Conservation (phyloP, 1,140 invertebrate species). For the Matsumurasca onukii region DNA sequence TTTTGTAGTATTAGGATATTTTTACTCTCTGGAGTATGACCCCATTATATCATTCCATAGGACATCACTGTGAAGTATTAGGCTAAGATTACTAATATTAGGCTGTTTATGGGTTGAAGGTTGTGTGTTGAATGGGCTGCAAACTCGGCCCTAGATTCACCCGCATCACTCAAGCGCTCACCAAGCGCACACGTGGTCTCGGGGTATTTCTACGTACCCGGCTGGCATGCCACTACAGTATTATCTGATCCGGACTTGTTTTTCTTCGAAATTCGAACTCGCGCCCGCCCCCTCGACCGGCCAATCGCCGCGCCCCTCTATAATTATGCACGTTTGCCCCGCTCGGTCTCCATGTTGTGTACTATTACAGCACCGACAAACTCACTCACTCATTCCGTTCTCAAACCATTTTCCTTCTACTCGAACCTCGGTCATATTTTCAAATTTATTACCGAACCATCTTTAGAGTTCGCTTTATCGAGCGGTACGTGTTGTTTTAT, state of each 20-base stretch:
- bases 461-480: too few relatives aligned
- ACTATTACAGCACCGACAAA: conserved; percentile 17
- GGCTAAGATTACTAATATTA: too few relatives aligned
- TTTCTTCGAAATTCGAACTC: conserved; percentile 23
- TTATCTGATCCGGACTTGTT: conserved; percentile 25
- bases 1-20: too few relatives aligned
- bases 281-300: conserved; percentile 3
- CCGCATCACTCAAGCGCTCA: neutral
- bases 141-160: neutral
- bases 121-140: too few relatives aligned
- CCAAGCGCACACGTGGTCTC: neutral
- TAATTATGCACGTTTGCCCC: conserved; percentile 23
- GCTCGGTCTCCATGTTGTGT: conserved; percentile 3
- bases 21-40: too few relatives aligned
- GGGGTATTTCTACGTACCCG: conserved; percentile 10
- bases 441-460: neutral
- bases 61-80: too few relatives aligned
- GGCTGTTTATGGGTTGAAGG: too few relatives aligned
- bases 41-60: too few relatives aligned
- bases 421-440: conserved; percentile 8
- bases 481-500: too few relatives aligned
- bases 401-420: conserved; percentile 2
- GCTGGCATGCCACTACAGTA: conserved; percentile 14
- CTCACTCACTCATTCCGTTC: conserved; percentile 9
- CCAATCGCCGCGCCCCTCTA: conserved; percentile 5